Percentiles rank a stretch among this genome's conserved stretches.
phyloP scores from a whole-genome alignment of 2,888 invertebrate species.

The Epistrophe grossulariae region DNA sequence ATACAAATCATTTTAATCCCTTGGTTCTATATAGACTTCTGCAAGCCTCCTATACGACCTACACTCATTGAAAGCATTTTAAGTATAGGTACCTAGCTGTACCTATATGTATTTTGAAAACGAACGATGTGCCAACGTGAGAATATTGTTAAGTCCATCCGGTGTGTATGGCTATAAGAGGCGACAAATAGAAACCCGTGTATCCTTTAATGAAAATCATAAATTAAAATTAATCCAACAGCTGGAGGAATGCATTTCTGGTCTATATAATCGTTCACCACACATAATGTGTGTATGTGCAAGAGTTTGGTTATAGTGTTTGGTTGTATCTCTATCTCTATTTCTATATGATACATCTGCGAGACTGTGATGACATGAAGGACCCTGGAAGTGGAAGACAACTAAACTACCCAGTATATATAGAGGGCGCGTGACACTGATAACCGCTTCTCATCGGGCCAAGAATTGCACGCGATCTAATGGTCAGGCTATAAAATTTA shows the following conservation, averaged over 20 bases:
- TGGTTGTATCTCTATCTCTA: not conserved
- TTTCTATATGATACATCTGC: not conserved
- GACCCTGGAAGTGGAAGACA: slow-evolving; percentile 60
- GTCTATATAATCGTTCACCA: slow-evolving; percentile 64
- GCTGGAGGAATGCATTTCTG: slow-evolving; percentile 71
- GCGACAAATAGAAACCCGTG: slow-evolving; percentile 52
- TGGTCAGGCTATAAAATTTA: slow-evolving; percentile 71
- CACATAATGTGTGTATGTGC: slow-evolving; percentile 68
- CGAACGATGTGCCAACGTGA: slow-evolving; percentile 65
- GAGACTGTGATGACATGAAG: slow-evolving; percentile 47
- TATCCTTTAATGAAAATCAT: slow-evolving; percentile 73
- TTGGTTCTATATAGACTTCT: not conserved
- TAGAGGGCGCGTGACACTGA: slow-evolving; percentile 58
- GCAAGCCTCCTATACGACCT: slow-evolving; percentile 12
- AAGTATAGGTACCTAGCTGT: slow-evolving; percentile 14
- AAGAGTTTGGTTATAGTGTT: slow-evolving; percentile 3
- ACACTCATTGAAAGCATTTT: slow-evolving; percentile 24
- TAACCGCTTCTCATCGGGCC: slow-evolving; percentile 44
- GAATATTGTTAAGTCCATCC: slow-evolving; percentile 58
- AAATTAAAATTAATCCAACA: slow-evolving; percentile 71
- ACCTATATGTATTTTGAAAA: not conserved
- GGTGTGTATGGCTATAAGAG: not conserved
- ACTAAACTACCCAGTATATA: not conserved
- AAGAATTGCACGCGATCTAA: slow-evolving; percentile 73
- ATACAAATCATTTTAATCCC: slow-evolving; percentile 34